A percentile compares a stretch with the other conserved stretches of the same genome.
Evolutionary conservation across 2,113 vertebrate genomes (phyloP).

Genomic region (Psilopsiagon aurifrons): DNA sequence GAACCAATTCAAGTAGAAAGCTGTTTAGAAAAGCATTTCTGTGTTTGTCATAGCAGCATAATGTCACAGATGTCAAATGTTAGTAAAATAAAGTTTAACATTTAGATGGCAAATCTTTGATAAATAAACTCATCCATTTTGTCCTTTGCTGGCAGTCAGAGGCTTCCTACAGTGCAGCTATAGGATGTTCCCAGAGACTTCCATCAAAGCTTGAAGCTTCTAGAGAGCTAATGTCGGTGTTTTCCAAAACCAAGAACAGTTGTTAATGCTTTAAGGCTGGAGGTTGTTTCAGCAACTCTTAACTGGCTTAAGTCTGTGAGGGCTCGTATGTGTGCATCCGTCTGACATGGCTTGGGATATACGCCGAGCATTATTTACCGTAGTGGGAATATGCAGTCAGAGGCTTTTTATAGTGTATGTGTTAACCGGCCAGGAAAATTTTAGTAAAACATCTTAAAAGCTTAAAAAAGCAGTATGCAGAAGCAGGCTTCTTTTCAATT

Average conservation of each 20-base stretch:
- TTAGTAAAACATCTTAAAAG: conserved; percentile 30
- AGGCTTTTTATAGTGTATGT: conserved; percentile 39
- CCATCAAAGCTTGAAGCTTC: neutral
- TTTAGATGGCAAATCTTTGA: neutral
- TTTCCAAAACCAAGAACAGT: neutral
- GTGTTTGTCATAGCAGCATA: neutral
- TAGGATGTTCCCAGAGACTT: neutral
- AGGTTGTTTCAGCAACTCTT: neutral
- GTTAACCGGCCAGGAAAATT: conserved; percentile 54
- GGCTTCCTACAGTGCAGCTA: neutral
- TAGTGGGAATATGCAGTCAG: conserved; percentile 37
- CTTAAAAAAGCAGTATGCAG: neutral
- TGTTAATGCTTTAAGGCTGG: neutral
- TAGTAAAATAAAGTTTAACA: neutral
- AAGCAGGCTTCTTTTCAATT: neutral
- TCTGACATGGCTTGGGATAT: conserved; percentile 16
- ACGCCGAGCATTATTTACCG: neutral
- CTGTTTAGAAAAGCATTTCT: conserved; percentile 8
- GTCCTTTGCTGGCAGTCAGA: neutral
- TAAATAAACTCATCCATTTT: neutral
- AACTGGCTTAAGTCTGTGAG: neutral
- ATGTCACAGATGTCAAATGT: neutral
- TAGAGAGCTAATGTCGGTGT: neutral
- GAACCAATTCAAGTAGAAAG: neutral
- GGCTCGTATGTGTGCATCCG: neutral